Evolutionary conservation across 2,113 vertebrate species (phyloP), one percentile per base, ranked within the genome.

Genomic region (Struthidea cinerea): DNA sequence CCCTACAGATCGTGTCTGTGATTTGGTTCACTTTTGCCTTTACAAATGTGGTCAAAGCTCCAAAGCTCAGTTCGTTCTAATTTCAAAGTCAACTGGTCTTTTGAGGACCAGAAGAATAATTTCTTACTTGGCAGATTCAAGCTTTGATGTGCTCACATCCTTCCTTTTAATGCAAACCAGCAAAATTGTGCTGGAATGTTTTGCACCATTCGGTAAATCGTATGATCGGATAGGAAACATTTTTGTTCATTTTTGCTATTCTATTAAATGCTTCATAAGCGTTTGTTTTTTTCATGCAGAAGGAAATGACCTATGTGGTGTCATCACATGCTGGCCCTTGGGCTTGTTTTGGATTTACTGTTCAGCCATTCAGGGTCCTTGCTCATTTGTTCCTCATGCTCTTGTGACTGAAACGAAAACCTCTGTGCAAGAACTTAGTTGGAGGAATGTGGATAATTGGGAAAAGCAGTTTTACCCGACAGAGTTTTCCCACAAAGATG

Each of bases 141-240:
- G 37, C 93, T 93, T 95, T 92, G 92, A 84, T 90, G 79, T 88
- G 21, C 52, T 63, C 32, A 30, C 53, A 44, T 89, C 90, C 56
- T 80, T 94, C 64, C 39, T 77, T 84, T 61, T 75, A 87, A 84
- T 47, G 56, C 79, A 96, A 90, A 94, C 71, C 79, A 78, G 90
- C 35, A 67, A 89, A 70, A 42, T 69, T 70, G 11, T 61, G 8
- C 28, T 81, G 85, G 64, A 90, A 84, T 77, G 35, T 78, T 95
- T 80, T 87, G 27, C 33, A 13, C 79, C 30, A 35, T 87, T 92
- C 0, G 0, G 68, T 91, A 46, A 78, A 91, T 73, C 52, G 27
- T 87, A 39, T 67, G 47, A 70, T 90, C 30, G 47, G 55, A 52
- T 26, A 84, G 84, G 80, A 77, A 76, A 55, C 15, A 37, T 82